phyloP scores from a whole-genome alignment of 2,888 invertebrate species.

The Augiades crinisus region DNA sequence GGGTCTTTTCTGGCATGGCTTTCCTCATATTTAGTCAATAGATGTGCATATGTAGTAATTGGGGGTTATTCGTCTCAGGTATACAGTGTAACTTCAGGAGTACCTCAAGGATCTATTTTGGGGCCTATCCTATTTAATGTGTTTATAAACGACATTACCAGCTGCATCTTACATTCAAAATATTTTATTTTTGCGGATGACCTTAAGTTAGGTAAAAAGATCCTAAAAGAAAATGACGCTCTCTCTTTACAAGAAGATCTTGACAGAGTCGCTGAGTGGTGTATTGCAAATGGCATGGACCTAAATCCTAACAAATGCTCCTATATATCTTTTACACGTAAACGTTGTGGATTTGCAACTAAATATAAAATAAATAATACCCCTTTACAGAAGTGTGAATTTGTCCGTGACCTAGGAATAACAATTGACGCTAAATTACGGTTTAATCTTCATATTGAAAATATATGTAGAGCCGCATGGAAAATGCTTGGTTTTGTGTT shows the following conservation, averaged over 20 bases:
- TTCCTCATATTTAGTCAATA: conserved; percentile 8
- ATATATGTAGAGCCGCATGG: conserved; percentile 7
- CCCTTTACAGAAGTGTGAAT: neutral
- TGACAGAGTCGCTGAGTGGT: conserved; percentile 14
- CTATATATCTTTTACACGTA: conserved; percentile 34
- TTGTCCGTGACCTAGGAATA: neutral
- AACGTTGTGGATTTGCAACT: conserved; percentile 21
- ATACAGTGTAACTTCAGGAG: conserved; percentile 9
- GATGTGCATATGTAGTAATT: conserved; percentile 13
- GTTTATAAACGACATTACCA: conserved; percentile 16
- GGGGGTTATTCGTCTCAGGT: conserved; percentile 12
- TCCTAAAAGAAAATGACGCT: neutral
- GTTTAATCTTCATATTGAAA: conserved; percentile 3
- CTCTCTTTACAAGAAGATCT: conserved; percentile 12
- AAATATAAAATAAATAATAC: neutral
- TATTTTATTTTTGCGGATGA: conserved; percentile 13
- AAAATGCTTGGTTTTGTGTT: conserved; percentile 8
- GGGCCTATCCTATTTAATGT: conserved; percentile 19
- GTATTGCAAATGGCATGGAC: conserved; percentile 15
- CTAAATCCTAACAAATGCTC: conserved; percentile 15
- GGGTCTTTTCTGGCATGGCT: conserved; percentile 19
- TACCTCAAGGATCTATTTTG: conserved; percentile 19
- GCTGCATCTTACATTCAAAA: conserved; percentile 4
- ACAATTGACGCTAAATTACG: conserved; percentile 6
- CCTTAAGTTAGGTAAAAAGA: neutral